Conservation (phyloP, 2,797 vertebrate genomes). For the Molossus alvarezi region DNA sequence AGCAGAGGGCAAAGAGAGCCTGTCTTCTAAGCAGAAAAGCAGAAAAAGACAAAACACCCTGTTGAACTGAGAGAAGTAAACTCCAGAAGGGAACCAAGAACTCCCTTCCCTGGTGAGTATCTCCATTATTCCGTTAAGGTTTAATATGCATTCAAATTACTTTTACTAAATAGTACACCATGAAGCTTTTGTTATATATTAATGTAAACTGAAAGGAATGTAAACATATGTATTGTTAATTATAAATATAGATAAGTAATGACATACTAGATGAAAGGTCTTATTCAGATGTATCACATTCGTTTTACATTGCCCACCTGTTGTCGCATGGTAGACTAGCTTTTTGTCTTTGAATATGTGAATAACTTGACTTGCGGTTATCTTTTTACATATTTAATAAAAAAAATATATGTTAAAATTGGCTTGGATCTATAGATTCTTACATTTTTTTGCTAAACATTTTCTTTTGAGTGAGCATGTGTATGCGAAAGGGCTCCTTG, state of each 20-base stretch:
- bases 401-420: slow-evolving; percentile 95
- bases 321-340: slow-evolving; percentile 99
- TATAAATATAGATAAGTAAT: slow-evolving; percentile 98
- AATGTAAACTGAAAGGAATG: slow-evolving; percentile 99
- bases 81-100: slow-evolving; percentile 86
- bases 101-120: slow-evolving; percentile 88
- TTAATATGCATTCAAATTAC: slow-evolving; percentile 96
- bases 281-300: slow-evolving; percentile 93
- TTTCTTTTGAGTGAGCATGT: slow-evolving; percentile 59
- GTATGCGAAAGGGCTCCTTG: not conserved
- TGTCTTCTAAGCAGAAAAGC: slow-evolving; percentile 75
- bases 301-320: slow-evolving; percentile 96
- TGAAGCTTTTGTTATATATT: slow-evolving; percentile 97
- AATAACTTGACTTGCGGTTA: slow-evolving; percentile 99
- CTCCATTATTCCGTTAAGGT: slow-evolving; percentile 92
- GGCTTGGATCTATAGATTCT: slow-evolving; percentile 91
- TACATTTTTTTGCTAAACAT: slow-evolving; percentile 67
- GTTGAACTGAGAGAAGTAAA: slow-evolving; percentile 88
- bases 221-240: slow-evolving; percentile 99
- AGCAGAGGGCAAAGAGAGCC: slow-evolving; percentile 79
- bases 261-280: slow-evolving; percentile 92
- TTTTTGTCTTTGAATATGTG: slow-evolving; percentile 96
- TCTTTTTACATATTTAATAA: slow-evolving; percentile 99
- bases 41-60: slow-evolving; percentile 76
- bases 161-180: slow-evolving; percentile 95